Evolutionary conservation across 2,888 invertebrate genomes (phyloP), one percentile per base, ranked within the genome.

Genomic region (Watsonalla binaria): DNA sequence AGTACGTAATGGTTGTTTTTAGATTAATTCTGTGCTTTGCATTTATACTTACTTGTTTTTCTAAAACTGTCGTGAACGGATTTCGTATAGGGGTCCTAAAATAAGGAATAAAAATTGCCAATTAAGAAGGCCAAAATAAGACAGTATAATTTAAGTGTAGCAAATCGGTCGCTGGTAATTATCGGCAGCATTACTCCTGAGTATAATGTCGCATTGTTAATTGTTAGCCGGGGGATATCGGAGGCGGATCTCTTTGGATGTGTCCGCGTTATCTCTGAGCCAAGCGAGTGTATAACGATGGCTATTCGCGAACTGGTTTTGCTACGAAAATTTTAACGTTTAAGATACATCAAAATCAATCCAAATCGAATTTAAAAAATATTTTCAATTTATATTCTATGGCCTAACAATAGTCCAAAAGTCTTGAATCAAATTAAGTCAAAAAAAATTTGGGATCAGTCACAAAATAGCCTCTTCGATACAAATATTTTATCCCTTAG

Each of bases 191-290:
- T 78, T 78, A 78, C 78, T 78, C 74, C 65, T 73, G 79, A 84
- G 83, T 87, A 90, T 90, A 90, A 90, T 90, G 90, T 90, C 86
- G 82, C 90, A 90, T 90, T 90, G 90, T 90, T 90, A 90, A 90
- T 90, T 90, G 90, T 90, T 89, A 78, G 78, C 65, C 63, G 60
- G 64, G 55, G 73, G 71, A 73, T 88, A 90, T 90, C 90, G 72
- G 66, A 60, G 78, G 77, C 90, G 90, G 90, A 90, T 90, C 90
- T 90, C 90, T 90, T 87, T 87, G 84, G 68, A 61, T 68, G 67
- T 80, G 85, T 84, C 83, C 59, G 64, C 73, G 72, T 86, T 90
- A 90, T 90, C 90, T 86, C 60, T 70, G 69, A 65, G 70, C 72
- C 73, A 73, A 72, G 72, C 59, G 65, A 67, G 60, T 62, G 64